Percentiles rank a stretch among this genome's conserved stretches.
Evolutionary conservation across 92 coral and sea anemone genomes (phyloP).

Genomic region (Montipora capitata): DNA sequence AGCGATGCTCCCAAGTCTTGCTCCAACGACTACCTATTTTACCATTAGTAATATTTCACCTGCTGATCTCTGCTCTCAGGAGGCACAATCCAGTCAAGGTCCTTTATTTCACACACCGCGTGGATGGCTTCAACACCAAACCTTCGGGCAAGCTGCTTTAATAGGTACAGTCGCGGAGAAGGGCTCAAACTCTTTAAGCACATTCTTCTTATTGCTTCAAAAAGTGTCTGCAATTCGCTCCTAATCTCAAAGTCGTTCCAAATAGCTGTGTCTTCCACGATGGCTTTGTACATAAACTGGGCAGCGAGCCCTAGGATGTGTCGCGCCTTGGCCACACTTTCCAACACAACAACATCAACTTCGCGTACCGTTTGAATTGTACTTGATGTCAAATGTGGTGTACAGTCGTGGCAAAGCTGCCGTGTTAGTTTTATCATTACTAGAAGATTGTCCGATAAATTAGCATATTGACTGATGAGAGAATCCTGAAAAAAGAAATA

Average conservation of each 20-base stretch:
- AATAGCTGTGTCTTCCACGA: conserved; percentile 32
- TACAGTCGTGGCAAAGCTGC: conserved; percentile 45
- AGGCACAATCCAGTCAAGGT: conserved; percentile 83
- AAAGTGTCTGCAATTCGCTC: conserved; percentile 51
- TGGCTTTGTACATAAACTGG: conserved; percentile 70
- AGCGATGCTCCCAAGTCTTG: neutral
- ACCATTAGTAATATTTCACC: neutral
- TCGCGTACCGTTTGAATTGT: conserved; percentile 3
- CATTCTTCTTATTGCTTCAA: conserved; percentile 67
- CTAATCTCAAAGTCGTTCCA: conserved; percentile 38
- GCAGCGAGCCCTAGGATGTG: conserved; percentile 70
- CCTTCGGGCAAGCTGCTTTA: conserved; percentile 82
- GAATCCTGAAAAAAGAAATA: conserved; percentile 47
- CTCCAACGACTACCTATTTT: neutral
- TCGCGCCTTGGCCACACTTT: conserved; percentile 80
- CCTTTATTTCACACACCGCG: conserved; percentile 53
- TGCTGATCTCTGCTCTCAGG: conserved; percentile 55
- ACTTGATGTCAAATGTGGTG: conserved; percentile 21
- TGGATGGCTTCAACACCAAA: conserved; percentile 80
- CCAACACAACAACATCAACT: conserved; percentile 71
- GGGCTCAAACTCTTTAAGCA: conserved; percentile 58
- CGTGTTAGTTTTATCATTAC: conserved; percentile 68
- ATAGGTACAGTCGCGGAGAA: conserved; percentile 76
- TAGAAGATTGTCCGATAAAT: conserved; percentile 41
- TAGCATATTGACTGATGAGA: conserved; percentile 59